Evolutionary conservation across 2,888 invertebrate genomes (phyloP).

Genomic region (Ramazzottius varieornatus): DNA sequence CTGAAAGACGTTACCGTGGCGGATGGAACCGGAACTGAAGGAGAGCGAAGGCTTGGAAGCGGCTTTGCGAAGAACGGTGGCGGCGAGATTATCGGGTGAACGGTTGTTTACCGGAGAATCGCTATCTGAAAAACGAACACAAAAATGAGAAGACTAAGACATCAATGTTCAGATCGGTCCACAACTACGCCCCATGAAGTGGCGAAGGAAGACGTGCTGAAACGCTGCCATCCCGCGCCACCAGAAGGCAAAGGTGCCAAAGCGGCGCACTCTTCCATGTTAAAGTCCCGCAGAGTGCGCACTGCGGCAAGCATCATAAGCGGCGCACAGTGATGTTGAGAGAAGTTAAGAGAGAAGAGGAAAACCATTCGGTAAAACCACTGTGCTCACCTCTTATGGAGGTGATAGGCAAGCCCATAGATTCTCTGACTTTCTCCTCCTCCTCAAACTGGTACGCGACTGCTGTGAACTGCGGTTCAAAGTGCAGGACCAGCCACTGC

Average conservation of each 20-base stretch:
- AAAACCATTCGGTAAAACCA: background rate
- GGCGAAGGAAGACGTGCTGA: too few relatives aligned
- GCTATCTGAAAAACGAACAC: background rate
- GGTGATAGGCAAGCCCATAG: background rate
- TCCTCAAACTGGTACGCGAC: slow-evolving; percentile 11
- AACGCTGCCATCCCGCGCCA: too few relatives aligned
- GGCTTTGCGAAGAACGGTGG: background rate
- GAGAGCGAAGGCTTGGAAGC: background rate
- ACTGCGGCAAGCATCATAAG: too few relatives aligned
- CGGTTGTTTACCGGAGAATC: background rate
- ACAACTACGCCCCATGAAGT: too few relatives aligned
- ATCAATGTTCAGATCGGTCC: too few relatives aligned
- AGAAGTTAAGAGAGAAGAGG: background rate
- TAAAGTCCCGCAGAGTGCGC: too few relatives aligned
- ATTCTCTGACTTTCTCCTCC: slow-evolving; percentile 5
- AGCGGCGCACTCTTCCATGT: too few relatives aligned
- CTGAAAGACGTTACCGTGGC: slow-evolving; percentile 43
- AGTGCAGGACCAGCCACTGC: slow-evolving; percentile 44
- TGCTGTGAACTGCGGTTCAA: slow-evolving; percentile 20
- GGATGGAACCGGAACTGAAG: slow-evolving; percentile 14
- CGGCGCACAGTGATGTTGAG: too few relatives aligned
- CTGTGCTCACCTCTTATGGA: background rate
- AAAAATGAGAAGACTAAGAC: too few relatives aligned
- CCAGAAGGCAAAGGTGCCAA: too few relatives aligned
- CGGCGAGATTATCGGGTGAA: background rate